Percentiles rank a stretch among this genome's conserved stretches.
Conservation (phyloP, 2,797 vertebrate species). For the Ctenochaetus hawaiiensis region DNA sequence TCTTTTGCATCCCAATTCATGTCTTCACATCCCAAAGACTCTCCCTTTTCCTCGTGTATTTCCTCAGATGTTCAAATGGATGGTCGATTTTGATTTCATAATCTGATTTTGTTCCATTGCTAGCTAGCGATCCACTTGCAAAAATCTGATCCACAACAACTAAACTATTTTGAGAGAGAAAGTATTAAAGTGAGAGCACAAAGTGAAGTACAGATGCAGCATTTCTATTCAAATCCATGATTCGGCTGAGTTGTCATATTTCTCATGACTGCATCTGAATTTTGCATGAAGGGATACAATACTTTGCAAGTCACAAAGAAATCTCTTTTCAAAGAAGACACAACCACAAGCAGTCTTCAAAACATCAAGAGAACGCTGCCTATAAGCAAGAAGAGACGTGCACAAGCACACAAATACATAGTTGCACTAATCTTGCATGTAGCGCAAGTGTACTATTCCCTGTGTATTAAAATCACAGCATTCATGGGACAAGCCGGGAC, state of each 20-base stretch:
- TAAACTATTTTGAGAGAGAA: constrained; percentile 19
- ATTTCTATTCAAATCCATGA: constrained; percentile 63
- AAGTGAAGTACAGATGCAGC: constrained; percentile 38
- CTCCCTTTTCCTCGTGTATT: not conserved
- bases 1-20: constrained; percentile 17
- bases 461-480: constrained; percentile 31
- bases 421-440: constrained; percentile 30
- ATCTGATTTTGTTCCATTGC: not conserved
- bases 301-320: constrained; percentile 70
- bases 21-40: constrained; percentile 21
- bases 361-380: constrained; percentile 39
- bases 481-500: constrained; percentile 54
- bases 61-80: not conserved
- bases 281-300: constrained; percentile 71
- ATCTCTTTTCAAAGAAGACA: constrained; percentile 43
- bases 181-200: constrained; percentile 21
- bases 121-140: not conserved
- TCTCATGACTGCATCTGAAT: constrained; percentile 68
- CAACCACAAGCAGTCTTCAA: constrained; percentile 17
- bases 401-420: constrained; percentile 48
- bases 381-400: constrained; percentile 58
- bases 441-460: constrained; percentile 46
- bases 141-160: constrained; percentile 25
- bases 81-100: constrained; percentile 18
- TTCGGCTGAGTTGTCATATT: constrained; percentile 58